These are phyloP conservation scores for Arctopsyche grandis DNA, from an alignment of 1,140 invertebrate genomes.

Conservation along the genomic window DNA sequence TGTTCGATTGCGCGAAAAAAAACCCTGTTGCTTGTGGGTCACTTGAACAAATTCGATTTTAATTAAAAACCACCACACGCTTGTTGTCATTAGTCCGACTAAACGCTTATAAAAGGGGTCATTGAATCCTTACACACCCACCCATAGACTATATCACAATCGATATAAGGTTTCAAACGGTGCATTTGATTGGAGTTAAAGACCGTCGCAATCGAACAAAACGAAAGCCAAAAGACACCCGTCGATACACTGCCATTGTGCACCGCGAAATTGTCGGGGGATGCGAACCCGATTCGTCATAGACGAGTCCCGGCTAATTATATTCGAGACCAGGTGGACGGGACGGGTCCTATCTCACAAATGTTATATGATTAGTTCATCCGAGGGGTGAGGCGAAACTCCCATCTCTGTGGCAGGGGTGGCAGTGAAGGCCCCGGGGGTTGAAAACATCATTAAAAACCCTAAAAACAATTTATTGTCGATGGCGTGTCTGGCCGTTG, in stretches of 20 bases:
- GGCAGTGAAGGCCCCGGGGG: neutral
- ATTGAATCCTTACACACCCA: no score
- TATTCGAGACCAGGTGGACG: constrained; percentile 29
- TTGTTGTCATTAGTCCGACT: no score
- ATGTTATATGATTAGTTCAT: constrained; percentile 28
- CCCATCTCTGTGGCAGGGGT: neutral
- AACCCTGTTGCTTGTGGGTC: no score
- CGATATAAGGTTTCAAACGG: no score
- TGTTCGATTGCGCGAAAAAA: no score
- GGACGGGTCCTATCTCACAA: constrained; percentile 20
- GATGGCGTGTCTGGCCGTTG: constrained; percentile 4
- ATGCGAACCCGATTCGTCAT: constrained; percentile 25
- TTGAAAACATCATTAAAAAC: constrained; percentile 27
- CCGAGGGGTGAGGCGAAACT: constrained; percentile 3
- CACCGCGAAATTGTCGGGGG: neutral
- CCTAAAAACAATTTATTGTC: constrained; percentile 43
- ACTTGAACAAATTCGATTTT: no score
- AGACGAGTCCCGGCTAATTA: neutral
- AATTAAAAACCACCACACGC: no score
- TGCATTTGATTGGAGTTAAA: neutral
- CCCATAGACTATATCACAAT: no score
- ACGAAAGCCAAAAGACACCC: neutral
- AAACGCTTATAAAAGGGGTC: no score
- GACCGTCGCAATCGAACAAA: neutral
- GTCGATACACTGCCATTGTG: neutral